Evolutionary conservation across 2,113 vertebrate species (phyloP).

Genomic region (Myocastor coypus): DNA sequence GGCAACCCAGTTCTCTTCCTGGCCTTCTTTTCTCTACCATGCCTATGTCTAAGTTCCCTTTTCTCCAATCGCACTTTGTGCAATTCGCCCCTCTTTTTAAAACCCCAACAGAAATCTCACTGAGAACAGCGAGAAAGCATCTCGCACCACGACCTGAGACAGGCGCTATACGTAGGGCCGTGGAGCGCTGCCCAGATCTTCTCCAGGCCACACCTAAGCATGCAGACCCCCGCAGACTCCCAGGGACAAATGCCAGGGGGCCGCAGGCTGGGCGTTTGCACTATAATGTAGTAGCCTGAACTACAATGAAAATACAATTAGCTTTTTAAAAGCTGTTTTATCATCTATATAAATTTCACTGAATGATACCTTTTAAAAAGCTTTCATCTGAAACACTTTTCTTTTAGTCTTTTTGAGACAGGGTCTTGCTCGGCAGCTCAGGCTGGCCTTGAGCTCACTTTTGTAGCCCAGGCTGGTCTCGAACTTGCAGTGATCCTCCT

Average conservation of each 20-base stretch:
- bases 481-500: too few species aligned
- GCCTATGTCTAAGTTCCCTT: neutral
- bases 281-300: neutral
- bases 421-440: too few species aligned
- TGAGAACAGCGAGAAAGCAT: neutral
- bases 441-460: too few species aligned
- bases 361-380: neutral
- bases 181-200: neutral
- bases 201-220: neutral
- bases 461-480: too few species aligned
- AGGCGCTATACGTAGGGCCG: neutral
- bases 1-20: neutral
- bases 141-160: neutral
- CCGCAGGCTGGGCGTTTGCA: neutral
- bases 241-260: neutral
- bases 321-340: neutral
- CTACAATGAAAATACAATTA: neutral
- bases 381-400: constrained; percentile 36
- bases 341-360: neutral
- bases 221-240: neutral
- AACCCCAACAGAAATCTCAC: neutral
- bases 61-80: neutral
- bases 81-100: constrained; percentile 15
- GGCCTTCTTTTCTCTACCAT: neutral
- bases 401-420: too few species aligned